Percentiles rank a stretch among this genome's conserved stretches.
Conservation (phyloP, 2,797 vertebrate species). For the Amniataba percoides region DNA sequence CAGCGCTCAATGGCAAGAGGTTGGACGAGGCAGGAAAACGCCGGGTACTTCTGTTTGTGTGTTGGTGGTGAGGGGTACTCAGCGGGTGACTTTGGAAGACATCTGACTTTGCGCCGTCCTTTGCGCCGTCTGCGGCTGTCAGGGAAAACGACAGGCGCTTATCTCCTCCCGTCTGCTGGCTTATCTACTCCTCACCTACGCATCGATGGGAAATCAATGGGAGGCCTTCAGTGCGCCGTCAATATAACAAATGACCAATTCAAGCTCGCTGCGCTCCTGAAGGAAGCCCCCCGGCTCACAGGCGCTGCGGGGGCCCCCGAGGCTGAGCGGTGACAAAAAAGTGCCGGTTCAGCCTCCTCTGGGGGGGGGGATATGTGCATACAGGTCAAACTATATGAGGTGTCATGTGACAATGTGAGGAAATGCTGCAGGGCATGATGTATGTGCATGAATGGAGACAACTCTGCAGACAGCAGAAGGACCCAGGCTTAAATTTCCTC, state of each 20-base stretch:
- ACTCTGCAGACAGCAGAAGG: neutral
- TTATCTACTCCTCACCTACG: slow-evolving; percentile 83
- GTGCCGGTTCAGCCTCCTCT: slow-evolving; percentile 5
- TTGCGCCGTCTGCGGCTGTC: slow-evolving; percentile 60
- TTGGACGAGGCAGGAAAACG: slow-evolving; percentile 21
- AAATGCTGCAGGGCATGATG: slow-evolving; percentile 25
- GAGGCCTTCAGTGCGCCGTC: slow-evolving; percentile 73
- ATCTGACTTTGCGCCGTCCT: slow-evolving; percentile 81
- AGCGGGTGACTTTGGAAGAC: slow-evolving; percentile 70
- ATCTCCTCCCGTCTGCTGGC: slow-evolving; percentile 75
- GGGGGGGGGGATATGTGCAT: neutral
- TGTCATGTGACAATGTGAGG: slow-evolving; percentile 11
- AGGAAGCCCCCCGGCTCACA: slow-evolving; percentile 40
- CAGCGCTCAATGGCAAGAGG: slow-evolving; percentile 46
- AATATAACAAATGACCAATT: slow-evolving; percentile 82
- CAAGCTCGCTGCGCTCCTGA: slow-evolving; percentile 57
- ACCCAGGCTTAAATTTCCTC: neutral
- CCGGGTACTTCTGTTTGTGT: slow-evolving; percentile 45
- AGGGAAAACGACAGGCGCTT: slow-evolving; percentile 75
- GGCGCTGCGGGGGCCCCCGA: neutral
- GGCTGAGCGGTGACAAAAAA: slow-evolving; percentile 6
- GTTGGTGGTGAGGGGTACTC: slow-evolving; percentile 4
- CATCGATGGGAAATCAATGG: slow-evolving; percentile 83
- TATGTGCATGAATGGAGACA: neutral
- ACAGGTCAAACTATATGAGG: slow-evolving; percentile 10